Evolutionary conservation across 2,888 invertebrate species (phyloP).

Genomic region (Lochmaea crataegi): DNA sequence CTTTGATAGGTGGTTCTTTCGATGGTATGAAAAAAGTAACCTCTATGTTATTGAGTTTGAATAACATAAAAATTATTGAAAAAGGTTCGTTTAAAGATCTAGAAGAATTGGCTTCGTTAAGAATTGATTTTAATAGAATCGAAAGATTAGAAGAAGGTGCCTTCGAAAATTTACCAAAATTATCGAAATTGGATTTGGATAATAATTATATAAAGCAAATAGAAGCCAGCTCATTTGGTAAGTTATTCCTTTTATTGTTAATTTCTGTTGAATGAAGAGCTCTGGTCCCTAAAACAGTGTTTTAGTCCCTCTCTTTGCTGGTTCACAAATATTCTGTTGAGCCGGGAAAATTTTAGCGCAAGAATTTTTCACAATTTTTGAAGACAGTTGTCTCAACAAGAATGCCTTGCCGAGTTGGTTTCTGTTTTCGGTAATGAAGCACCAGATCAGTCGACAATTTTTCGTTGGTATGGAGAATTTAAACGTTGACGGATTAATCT

Average conservation of each 20-base stretch:
- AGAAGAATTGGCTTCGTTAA: constrained; percentile 14
- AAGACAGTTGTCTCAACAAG: no score
- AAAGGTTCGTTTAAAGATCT: constrained; percentile 34
- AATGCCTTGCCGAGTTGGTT: no score
- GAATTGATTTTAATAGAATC: constrained; percentile 34
- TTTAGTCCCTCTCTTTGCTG: background rate
- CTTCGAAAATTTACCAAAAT: constrained; percentile 35
- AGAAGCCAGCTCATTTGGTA: constrained; percentile 30
- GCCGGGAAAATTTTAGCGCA: no score
- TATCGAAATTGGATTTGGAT: constrained; percentile 29
- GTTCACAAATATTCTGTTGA: no score
- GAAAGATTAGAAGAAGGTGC: constrained; percentile 27
- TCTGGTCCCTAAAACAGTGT: background rate
- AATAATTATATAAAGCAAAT: constrained; percentile 32
- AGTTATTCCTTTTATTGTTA: constrained; percentile 7
- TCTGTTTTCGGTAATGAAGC: no score
- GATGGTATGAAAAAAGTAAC: constrained; percentile 29
- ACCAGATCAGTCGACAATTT: no score
- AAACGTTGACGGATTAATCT: no score
- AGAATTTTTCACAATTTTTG: no score
- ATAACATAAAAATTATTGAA: constrained; percentile 16
- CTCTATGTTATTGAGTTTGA: constrained; percentile 28
- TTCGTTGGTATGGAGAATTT: no score
- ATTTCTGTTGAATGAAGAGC: background rate
- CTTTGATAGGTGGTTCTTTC: constrained; percentile 26